phyloP scores from a whole-genome alignment of 2,797 vertebrate species.

The Eleutherodactylus coqui region DNA sequence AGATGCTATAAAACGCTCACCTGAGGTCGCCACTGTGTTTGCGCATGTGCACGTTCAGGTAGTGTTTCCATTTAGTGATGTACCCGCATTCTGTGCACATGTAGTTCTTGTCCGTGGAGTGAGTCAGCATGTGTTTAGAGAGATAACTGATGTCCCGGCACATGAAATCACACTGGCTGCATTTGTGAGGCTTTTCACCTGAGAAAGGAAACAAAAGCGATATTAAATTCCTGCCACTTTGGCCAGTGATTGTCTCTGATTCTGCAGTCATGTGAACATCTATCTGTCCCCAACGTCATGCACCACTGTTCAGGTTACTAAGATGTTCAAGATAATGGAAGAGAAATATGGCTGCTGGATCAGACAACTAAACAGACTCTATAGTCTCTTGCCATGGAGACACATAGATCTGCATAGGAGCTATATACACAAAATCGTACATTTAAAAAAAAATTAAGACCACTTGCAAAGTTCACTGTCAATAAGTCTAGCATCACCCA shows the following conservation, averaged over 20 bases:
- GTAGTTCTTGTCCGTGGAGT: constrained; percentile 90
- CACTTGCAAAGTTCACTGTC: no score
- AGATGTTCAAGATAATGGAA: no score
- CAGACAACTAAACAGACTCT: no score
- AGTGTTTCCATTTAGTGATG: constrained; percentile 98
- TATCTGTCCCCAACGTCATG: no score
- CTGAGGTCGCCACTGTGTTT: constrained; percentile 96
- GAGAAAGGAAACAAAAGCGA: neutral
- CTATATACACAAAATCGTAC: no score
- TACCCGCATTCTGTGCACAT: constrained; percentile 98
- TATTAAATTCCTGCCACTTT: neutral
- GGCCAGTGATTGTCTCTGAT: neutral
- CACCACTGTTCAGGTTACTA: no score
- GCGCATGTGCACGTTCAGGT: constrained; percentile 95
- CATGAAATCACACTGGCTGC: constrained; percentile 89
- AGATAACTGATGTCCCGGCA: constrained; percentile 96
- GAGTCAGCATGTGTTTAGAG: constrained; percentile 96
- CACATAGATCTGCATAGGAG: no score
- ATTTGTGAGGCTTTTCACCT: constrained; percentile 98
- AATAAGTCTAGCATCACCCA: no score
- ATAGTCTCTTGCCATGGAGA: no score
- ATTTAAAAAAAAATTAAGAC: no score
- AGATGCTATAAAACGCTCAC: constrained; percentile 68
- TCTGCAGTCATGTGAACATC: neutral
- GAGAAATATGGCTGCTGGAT: no score